Evolutionary conservation across 2,797 vertebrate species (phyloP), one percentile per base, ranked within the genome.

Genomic region (Scolopax rusticola): DNA sequence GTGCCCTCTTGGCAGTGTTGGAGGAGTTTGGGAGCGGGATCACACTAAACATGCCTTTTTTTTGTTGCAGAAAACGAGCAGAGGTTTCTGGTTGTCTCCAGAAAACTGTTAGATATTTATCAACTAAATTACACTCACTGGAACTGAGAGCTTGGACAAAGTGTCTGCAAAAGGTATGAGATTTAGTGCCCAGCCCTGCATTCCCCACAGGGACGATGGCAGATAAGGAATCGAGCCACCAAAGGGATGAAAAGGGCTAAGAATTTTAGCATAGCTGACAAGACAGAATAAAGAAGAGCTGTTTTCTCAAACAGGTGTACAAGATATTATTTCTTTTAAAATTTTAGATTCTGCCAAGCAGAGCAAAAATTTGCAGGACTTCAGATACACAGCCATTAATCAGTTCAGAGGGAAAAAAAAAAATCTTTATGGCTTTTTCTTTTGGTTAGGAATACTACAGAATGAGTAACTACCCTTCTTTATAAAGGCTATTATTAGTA

Each of bases 401-500:
- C 50, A 95, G 41, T 91, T 77, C 78, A 83, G 38, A 6, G 40
- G 73, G 8, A 15, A 45, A 82, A 86, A 74, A 87, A 90, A 65
- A 88, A 15, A 80, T 41, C 78, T 79, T 92, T 64, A 92, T 51
- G 25, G 69, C 9, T 86, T 89, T 91, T 93, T 65, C 81, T 96
- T 88, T 87, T 88, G 93, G 95, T 90, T 43, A 57, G 40, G 5
- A 87, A 9, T 71, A 95, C 38, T 81, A 69, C 30, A 87, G 27
- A 71, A 33, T 40, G 11, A 78, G 47, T 69, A 92, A 61, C 86
- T 25, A 59, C 17, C 36, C 67, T 86, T 90, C 67, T 95, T 82
- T 64, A 67, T 54, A 95, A 86, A 82, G 61, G 6, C 67, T 94
- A 45, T 50, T 94, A 94, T 93, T 84, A 90, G 75, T 30, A 93